Conservation (phyloP, 2,888 invertebrate genomes). For the Cistogaster globosa region DNA sequence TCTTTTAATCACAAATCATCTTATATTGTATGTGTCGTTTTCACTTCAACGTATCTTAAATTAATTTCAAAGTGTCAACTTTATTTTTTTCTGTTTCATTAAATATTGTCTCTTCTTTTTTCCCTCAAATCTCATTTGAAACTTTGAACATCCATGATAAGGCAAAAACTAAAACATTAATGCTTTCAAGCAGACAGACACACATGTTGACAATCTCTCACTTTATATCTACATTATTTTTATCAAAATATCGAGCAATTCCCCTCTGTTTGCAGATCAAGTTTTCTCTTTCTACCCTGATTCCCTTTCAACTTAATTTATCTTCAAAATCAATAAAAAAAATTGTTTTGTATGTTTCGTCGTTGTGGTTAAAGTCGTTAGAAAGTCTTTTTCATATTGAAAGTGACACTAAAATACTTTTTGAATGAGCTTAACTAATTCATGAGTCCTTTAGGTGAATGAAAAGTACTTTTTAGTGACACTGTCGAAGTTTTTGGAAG, state of each 20-base stretch:
- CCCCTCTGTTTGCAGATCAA: not conserved
- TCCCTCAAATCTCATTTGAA: no score
- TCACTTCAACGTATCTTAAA: constrained; percentile 40
- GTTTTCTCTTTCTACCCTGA: not conserved
- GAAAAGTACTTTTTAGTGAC: not conserved
- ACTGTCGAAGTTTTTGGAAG: not conserved
- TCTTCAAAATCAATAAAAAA: constrained; percentile 47
- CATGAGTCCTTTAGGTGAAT: no score
- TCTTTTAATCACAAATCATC: no score
- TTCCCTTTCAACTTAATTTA: constrained; percentile 6
- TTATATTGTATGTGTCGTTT: not conserved
- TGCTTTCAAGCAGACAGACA: no score
- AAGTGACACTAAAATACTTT: constrained; percentile 48
- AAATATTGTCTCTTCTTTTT: no score
- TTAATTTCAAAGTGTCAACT: constrained; percentile 26
- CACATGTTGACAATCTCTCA: not conserved
- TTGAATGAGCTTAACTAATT: constrained; percentile 37
- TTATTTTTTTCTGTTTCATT: not conserved
- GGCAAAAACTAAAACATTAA: no score
- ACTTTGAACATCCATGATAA: no score
- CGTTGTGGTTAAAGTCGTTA: not conserved
- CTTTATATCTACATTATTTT: not conserved
- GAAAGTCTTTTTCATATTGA: constrained; percentile 34
- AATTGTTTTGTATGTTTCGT: not conserved
- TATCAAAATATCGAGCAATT: not conserved